phyloP scores from a whole-genome alignment of 1,140 invertebrate genomes.

The Drosophila cardini region DNA sequence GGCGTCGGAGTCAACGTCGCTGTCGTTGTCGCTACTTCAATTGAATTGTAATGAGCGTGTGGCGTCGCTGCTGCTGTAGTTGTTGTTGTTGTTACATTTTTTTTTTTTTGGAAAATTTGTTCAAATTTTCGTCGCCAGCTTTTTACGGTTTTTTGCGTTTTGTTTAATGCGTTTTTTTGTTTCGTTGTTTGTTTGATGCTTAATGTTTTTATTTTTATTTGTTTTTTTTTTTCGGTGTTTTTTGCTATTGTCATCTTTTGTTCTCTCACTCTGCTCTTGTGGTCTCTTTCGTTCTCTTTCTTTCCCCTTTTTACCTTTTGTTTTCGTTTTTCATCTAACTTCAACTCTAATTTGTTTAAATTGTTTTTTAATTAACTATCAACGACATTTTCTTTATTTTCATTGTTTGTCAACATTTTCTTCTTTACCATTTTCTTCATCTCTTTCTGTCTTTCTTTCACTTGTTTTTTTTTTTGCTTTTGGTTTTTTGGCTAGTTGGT shows the following conservation, averaged over 20 bases:
- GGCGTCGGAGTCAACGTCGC: conserved; percentile 19
- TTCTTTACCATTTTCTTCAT: neutral
- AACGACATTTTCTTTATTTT: conserved; percentile 82
- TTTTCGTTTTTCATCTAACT: conserved; percentile 46
- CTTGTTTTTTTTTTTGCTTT: conserved; percentile 18
- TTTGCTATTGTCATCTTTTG: conserved; percentile 27
- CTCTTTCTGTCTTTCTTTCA: conserved; percentile 4
- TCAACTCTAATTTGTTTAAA: conserved; percentile 81
- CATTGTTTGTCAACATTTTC: conserved; percentile 62
- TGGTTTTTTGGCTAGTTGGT: conserved; percentile 21
- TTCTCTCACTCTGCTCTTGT: neutral
- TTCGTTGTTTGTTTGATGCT: conserved; percentile 1
- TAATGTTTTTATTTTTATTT: conserved; percentile 39
- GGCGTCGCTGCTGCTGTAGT: conserved; percentile 35
- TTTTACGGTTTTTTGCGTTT: conserved; percentile 67
- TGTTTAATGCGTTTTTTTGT: conserved; percentile 61
- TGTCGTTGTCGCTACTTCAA: conserved; percentile 72
- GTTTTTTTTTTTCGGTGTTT: conserved; percentile 16
- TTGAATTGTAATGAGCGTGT: conserved; percentile 78
- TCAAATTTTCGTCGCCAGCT: conserved; percentile 78
- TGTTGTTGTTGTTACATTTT: conserved; percentile 17
- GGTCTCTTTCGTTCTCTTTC: conserved; percentile 1
- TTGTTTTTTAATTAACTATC: conserved; percentile 83
- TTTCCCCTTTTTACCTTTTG: neutral
- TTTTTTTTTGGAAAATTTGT: conserved; percentile 63